Evolutionary conservation across 2,113 vertebrate genomes (phyloP), one percentile per base, ranked within the genome.

Genomic region (Hyaena hyaena): DNA sequence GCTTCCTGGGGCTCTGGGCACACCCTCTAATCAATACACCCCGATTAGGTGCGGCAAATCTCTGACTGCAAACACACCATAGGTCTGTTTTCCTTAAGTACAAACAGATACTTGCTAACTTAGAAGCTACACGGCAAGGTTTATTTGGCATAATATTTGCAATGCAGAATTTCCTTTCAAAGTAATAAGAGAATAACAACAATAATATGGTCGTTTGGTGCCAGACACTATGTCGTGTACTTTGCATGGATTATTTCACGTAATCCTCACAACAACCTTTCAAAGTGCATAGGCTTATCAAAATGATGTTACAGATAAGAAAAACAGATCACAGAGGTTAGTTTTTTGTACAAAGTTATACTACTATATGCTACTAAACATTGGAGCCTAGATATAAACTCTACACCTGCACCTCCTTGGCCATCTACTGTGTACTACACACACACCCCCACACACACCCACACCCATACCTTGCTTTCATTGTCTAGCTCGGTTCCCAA

Each of bases 41-140:
- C 23, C 26, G 58, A 71, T 58, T 39, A 53, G 26, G 21, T 14
- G 15, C 5, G 28, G 7, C 28, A 26, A 19, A 26, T 69, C 50
- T 12, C 43, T 77, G 77, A 53, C 11, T 11, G 17, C 53, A 86
- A 31, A 89, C 43, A 86, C 28, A 68, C 39, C 45, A 7, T 1
- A 28, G 26, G 31, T 33, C 5, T 61, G 7, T n/a, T 96, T 95
- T 88, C 80, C 65, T 77, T 73, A 96, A 96, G 50, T 14, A 39
- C 55, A 89, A 97, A 65, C 7, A 68, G 24, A 11, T 11, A 39
- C 10, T 61, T 94, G 16, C 26, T 90, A 87, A 92, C 24, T 35
- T 84, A 39, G 90, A 95, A 93, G 12, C 66, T 69, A 48, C 19
- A 39, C n/a, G 48, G n/a, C 84, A 45, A 81, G 5, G 86, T 88